Percentiles rank a stretch among this genome's conserved stretches.
Conservation (phyloP, 2,113 vertebrate species). For the Solenodon paradoxus region DNA sequence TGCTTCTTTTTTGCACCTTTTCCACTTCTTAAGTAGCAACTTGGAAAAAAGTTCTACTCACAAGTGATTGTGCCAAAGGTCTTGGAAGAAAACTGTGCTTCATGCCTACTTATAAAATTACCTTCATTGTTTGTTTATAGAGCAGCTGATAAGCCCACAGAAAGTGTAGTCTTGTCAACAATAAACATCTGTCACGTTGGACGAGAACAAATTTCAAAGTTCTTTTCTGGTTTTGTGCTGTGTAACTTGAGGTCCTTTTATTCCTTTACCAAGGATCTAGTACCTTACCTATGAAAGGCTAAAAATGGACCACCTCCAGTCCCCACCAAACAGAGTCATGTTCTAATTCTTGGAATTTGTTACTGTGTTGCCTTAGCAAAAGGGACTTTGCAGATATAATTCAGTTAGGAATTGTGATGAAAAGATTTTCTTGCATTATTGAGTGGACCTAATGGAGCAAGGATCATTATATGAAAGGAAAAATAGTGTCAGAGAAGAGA, state of each 20-base stretch:
- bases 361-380: not conserved
- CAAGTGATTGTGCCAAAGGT: not conserved
- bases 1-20: not conserved
- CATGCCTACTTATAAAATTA: not conserved
- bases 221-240: not conserved
- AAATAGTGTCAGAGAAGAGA: not conserved
- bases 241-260: not conserved
- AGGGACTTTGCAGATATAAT: not conserved
- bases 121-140: not conserved
- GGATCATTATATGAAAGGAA: not conserved
- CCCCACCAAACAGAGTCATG: not conserved
- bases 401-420: not conserved
- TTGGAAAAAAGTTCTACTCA: not conserved
- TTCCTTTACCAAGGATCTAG: not conserved
- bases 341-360: not conserved
- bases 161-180: not conserved
- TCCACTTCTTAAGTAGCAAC: not conserved
- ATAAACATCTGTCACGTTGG: not conserved
- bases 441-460: not conserved
- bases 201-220: not conserved
- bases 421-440: not conserved
- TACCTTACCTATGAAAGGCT: not conserved
- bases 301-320: rapidly evolving
- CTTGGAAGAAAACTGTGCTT: not conserved
- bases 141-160: not conserved